A percentile compares a stretch with the other conserved stretches of the same genome.
Conservation (phyloP, 2,797 vertebrate species). For the Clamator glandarius region DNA sequence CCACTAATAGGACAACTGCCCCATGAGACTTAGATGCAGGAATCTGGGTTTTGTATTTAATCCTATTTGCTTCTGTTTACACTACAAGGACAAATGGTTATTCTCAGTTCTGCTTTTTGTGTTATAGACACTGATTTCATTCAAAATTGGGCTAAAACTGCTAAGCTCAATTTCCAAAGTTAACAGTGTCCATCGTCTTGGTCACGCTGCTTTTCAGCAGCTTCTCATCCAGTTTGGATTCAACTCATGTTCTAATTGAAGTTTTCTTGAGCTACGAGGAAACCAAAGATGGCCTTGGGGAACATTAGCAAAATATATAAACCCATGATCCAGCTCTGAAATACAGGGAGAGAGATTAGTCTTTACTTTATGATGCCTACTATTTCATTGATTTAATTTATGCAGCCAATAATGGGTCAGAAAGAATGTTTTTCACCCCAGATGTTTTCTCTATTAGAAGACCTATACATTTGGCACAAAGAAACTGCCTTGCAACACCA, state of each 20-base stretch:
- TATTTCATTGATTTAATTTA: conserved; percentile 24
- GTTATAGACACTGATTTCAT: conserved; percentile 49
- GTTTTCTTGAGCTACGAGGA: conserved; percentile 47
- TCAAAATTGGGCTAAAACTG: conserved; percentile 42
- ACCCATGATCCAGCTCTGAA: conserved; percentile 45
- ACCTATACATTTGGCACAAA: background rate
- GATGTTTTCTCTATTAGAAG: background rate
- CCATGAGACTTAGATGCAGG: background rate
- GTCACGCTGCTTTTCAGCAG: conserved; percentile 31
- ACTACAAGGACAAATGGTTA: conserved; percentile 42
- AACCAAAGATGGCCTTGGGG: conserved; percentile 59
- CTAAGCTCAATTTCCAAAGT: conserved; percentile 41
- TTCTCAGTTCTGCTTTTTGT: conserved; percentile 52
- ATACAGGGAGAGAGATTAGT: conserved; percentile 10
- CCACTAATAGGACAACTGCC: background rate
- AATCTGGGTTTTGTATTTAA: conserved; percentile 31
- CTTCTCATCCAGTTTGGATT: conserved; percentile 26
- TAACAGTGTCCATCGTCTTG: background rate
- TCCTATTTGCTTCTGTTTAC: conserved; percentile 39
- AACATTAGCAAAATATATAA: conserved; percentile 43
- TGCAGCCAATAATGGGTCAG: conserved; percentile 13
- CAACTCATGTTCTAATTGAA: conserved; percentile 23
- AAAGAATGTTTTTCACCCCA: conserved; percentile 52
- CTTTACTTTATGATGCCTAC: conserved; percentile 37
- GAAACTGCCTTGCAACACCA: background rate